Evolutionary conservation across 2,888 invertebrate species (phyloP), one percentile per base, ranked within the genome.

Genomic region (Parapristionchus giblindavisi): DNA sequence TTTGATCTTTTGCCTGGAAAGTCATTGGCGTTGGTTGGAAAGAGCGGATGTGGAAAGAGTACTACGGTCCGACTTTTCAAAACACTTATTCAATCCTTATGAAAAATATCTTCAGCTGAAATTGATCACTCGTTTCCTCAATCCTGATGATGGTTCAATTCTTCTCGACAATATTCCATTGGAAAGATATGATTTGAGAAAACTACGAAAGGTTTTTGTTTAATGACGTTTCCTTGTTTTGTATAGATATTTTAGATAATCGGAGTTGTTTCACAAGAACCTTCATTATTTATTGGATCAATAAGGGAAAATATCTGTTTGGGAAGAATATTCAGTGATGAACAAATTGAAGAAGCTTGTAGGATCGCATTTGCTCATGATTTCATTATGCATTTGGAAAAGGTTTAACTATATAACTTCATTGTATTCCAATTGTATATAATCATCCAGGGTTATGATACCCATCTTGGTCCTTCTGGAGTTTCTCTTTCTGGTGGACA

Each of bases 1-100:
- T 68, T 51, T 36, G 4, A n/a, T 29, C 51, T 68, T 4, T n/a
- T 24, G 11, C 24, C 51, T 4, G 68, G 68, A 8, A 36, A 68
- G 36, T 52, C 68, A 6, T 1, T 68, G 3, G 68, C 68, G n/a
- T 38, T 68, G 24, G 68, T 68, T 14, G 68, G 68, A 52, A 51
- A 68, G 68, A 68, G 68, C 52, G 68, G 68, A 32, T 68, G 68
- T 52, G 68, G 68, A 68, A 68, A 68, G 52, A 68, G 68, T 27
- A 68, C 68, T 1, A 52, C 68, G 34, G 68, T 66, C 2, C 14
- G 48, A 48, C 14, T 14, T 21, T 14, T 48, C 11, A 48, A 14
- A 48, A 11, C 11, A 48, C 11, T 14, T 48, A 11, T 21, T 14
- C 14, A 21, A 48, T 14, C 48, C 14, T 48, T 48, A 48, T 11